Percentiles rank a stretch among this genome's conserved stretches.
These are phyloP conservation scores for Polietes domitor DNA, from an alignment of 2,888 invertebrate genomes.

Conservation along the genomic window DNA sequence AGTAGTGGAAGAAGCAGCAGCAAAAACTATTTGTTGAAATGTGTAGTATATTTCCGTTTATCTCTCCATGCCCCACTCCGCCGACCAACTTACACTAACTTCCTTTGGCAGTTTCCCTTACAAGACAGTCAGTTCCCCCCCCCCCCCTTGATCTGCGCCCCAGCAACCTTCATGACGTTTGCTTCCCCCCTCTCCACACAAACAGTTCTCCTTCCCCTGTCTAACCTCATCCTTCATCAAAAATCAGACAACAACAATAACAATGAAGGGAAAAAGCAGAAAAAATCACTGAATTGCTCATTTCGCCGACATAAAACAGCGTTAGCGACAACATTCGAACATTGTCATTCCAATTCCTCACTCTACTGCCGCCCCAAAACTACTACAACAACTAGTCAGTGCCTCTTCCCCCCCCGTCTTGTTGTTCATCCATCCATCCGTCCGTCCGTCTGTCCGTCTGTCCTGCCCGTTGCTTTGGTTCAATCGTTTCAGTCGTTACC, in stretches of 20 bases:
- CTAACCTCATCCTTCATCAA: constrained; percentile 54
- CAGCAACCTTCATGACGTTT: too few species aligned
- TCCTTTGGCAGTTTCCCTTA: background rate
- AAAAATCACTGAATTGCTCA: constrained; percentile 65
- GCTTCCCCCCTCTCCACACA: background rate
- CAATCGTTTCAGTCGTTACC: constrained; percentile 64
- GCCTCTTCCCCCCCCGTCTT: background rate
- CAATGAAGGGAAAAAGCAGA: constrained; percentile 22
- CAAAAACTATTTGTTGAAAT: constrained; percentile 66
- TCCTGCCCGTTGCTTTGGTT: constrained; percentile 12
- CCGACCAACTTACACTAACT: background rate
- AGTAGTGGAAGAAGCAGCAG: constrained; percentile 6
- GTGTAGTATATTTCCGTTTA: constrained; percentile 64
- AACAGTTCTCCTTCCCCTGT: background rate
- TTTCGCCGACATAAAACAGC: constrained; percentile 61
- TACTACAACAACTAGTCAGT: constrained; percentile 8
- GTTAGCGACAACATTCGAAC: constrained; percentile 58
- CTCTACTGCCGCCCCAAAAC: background rate
- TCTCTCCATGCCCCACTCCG: constrained; percentile 32
- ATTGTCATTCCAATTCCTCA: constrained; percentile 59
- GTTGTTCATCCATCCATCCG: constrained; percentile 23
- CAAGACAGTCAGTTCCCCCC: constrained; percentile 27
- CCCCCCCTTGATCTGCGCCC: background rate
- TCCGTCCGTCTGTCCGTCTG: constrained; percentile 39
- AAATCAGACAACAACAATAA: constrained; percentile 54